Base-by-base conservation (phyloP, 2,797 vertebrate species). In the Sebastes vulpes region DNA sequence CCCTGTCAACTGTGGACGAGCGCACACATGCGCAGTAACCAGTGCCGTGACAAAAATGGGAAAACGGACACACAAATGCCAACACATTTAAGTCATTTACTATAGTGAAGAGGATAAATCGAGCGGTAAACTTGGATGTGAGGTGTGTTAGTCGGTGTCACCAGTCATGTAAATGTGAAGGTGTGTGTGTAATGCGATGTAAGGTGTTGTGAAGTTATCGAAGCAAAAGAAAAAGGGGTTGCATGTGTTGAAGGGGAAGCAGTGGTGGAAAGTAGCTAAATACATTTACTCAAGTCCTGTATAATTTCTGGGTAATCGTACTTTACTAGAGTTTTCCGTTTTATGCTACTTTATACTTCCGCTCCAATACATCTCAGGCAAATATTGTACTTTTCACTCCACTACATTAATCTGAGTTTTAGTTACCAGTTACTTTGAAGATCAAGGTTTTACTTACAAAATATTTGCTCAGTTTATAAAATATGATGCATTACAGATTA, bases 1-100 rank as follows among this genome's bases (percentile, higher is more conserved):
- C 29, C 18, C 65, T 74, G 68, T 80, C 77, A 85, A 29, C 31
- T 81, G 31, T 20, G 64, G 64, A 77, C 72, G 69, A 74, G 63
- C 46, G 71, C 77, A 63, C 48, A 50, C 38, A 35, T 9, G 72
- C 42, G 57, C 60, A 16, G 20, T 48, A 29, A 65, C 38, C 76
- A 20, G 4, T 25, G 6, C 29, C 3, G 7, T 14, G 4, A 54
- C 56, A 46, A 31, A 38, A 50, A 52, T 28, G 6, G 23, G 23
- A 28, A 57, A 57, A 63, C 4, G 2, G 18, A 21, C 38, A 54
- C 1, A 10, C 56, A 67, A 52, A 78, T 26, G 65, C 6, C 0
- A 29, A 69, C 26, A 32, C 4, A 48, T 50, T 1, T 16, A 56
- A 64, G 28, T 31, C 10, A 65, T 58, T 64, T 50, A 69, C 18